Evolutionary conservation across 53 echinoderm and acorn worm genomes (phyloP), one percentile per base, ranked within the genome.

Genomic region (Temnopleurus reevesii): DNA sequence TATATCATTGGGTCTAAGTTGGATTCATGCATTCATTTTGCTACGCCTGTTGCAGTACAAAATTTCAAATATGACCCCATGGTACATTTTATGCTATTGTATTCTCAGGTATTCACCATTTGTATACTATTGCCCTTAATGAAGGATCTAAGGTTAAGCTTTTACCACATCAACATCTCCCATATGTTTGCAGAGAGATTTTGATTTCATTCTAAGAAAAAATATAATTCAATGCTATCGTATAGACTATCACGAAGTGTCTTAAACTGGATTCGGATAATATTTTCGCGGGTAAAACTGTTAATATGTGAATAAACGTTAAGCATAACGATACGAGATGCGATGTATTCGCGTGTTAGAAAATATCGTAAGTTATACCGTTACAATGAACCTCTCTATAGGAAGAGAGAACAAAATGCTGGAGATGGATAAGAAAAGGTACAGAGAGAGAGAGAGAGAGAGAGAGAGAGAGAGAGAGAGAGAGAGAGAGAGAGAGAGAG

Each of bases 311-410:
- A 71, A 71, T 71, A 71, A n/a, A 19, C 41, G 41, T 71, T 38
- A 36, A 38, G n/a, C 19, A 71, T 41, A 43, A 71, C 8, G 71
- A 71, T 41, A 41, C 41, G 41, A 19, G n/a, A 41, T 34, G 23
- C 12, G 36, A 21, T 41, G 41, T 71, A n/a, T 71, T 38, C 71
- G 41, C 71, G 71, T 71, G 41, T 71, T 71, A 41, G 71, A 38
- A 71, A 71, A n/a, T 43, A 41, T 71, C 71, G 71, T 71, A 71
- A 71, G 71, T 19, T 71, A 71, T 23, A 41, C 71, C 21, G 41
- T 21, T 15, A 71, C 36, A 71, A 43, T 71, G 41, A 12, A 21
- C 38, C 36, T 71, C 38, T 71, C 38, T 3, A 41, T 71, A 43
- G 38, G 71, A 21, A 71, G 21, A 80, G 10, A 28, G 18, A 25